These are phyloP conservation scores for Cephalopholis sonnerati DNA, from an alignment of 2,113 vertebrate species.

Conservation along the genomic window DNA sequence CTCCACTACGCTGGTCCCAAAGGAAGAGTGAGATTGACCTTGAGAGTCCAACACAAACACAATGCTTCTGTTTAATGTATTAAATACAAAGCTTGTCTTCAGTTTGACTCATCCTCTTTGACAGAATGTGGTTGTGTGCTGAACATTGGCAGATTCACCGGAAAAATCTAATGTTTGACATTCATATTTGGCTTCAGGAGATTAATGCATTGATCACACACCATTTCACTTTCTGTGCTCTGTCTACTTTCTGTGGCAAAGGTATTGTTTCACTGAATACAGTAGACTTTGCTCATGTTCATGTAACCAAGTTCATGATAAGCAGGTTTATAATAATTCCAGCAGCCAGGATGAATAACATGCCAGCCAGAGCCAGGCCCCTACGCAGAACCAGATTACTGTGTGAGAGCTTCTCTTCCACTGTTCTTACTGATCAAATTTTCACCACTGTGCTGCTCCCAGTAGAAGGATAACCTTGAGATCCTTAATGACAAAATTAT, in stretches of 20 bases:
- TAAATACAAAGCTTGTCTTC: constrained; percentile 1
- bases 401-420: constrained; percentile 4
- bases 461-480: neutral
- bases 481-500: neutral
- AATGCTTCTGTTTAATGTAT: constrained; percentile 45
- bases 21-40: constrained; percentile 29
- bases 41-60: neutral
- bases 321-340: constrained; percentile 72
- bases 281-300: constrained; percentile 16
- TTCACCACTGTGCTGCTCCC: constrained; percentile 29
- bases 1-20: neutral
- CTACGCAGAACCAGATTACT: constrained; percentile 67
- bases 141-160: neutral
- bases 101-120: constrained; percentile 11
- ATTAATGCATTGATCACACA: neutral
- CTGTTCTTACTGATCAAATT: constrained; percentile 20
- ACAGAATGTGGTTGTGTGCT: neutral
- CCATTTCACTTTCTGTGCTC: neutral
- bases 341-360: constrained; percentile 73
- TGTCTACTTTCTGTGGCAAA: constrained; percentile 1
- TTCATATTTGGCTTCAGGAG: neutral
- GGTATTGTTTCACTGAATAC: neutral
- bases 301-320: constrained; percentile 55
- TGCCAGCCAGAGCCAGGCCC: constrained; percentile 69
- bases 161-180: neutral